phyloP scores from a whole-genome alignment of 2,797 vertebrate genomes.

The Spinus pinus region DNA sequence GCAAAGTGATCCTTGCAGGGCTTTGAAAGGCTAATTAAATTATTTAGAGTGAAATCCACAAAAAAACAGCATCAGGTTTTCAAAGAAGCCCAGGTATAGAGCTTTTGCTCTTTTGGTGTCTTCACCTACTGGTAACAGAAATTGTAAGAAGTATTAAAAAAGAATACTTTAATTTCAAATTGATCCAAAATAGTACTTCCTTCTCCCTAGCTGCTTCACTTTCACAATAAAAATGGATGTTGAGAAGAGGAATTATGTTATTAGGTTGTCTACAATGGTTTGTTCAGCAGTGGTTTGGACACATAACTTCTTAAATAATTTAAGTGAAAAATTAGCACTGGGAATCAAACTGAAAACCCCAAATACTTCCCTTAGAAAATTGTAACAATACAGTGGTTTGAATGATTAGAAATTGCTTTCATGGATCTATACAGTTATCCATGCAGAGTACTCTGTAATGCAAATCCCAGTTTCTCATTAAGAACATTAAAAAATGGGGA shows the following conservation, averaged over 20 bases:
- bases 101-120: neutral
- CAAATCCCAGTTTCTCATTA: neutral
- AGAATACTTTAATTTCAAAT: neutral
- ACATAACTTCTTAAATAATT: neutral
- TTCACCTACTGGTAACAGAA: neutral
- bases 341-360: neutral
- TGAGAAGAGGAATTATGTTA: neutral
- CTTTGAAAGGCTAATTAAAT: neutral
- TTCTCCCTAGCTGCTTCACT: neutral
- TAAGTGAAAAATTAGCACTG: neutral
- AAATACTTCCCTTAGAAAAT: neutral
- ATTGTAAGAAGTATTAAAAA: neutral
- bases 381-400: neutral
- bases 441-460: neutral
- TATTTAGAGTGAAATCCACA: neutral
- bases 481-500: neutral
- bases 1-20: neutral
- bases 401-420: neutral
- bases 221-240: neutral
- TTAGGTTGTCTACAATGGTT: neutral
- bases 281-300: neutral
- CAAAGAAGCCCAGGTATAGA: neutral
- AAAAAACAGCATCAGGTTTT: neutral
- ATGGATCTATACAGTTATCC: neutral
- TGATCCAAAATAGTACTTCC: neutral